Evolutionary conservation across 2,113 vertebrate genomes (phyloP).

Genomic region (Syngnathus floridae): DNA sequence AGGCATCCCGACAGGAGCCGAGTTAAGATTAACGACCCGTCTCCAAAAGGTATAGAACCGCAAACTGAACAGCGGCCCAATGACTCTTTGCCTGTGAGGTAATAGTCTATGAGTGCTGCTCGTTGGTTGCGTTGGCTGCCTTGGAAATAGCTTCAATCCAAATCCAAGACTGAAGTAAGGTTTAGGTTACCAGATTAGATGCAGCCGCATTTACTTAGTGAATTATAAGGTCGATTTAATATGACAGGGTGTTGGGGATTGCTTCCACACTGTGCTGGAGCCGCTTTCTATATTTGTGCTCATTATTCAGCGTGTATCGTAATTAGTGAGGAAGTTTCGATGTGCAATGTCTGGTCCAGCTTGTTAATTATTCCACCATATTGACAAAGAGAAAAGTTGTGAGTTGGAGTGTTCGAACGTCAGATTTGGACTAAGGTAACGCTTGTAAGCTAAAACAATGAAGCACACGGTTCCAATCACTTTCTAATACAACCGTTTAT

Average conservation of each 20-base stretch:
- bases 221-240: slow-evolving; percentile 10
- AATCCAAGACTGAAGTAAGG: slow-evolving; percentile 18
- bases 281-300: slow-evolving; percentile 13
- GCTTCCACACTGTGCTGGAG: slow-evolving; percentile 1
- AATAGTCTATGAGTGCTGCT: slow-evolving; percentile 59
- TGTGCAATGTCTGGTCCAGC: slow-evolving; percentile 42
- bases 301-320: slow-evolving; percentile 21
- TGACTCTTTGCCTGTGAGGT: slow-evolving; percentile 65
- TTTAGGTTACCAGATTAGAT: slow-evolving; percentile 21
- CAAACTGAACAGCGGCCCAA: slow-evolving; percentile 58
- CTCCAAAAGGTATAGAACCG: slow-evolving; percentile 51
- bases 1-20: slow-evolving; percentile 49
- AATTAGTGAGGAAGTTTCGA: slow-evolving; percentile 34
- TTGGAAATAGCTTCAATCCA: slow-evolving; percentile 27
- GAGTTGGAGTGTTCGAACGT: slow-evolving; percentile 12
- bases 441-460: slow-evolving; percentile 9
- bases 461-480: slow-evolving; percentile 57
- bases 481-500: slow-evolving; percentile 26
- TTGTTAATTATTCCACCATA: slow-evolving; percentile 45
- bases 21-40: slow-evolving; percentile 63
- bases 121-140: slow-evolving; percentile 35
- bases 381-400: slow-evolving; percentile 30
- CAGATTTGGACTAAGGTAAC: background rate
- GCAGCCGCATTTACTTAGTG: slow-evolving; percentile 20
- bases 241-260: slow-evolving; percentile 1